These are phyloP conservation scores for Megaustenia siamemsis DNA, from an alignment of 2,888 invertebrate species.

Conservation along the genomic window DNA sequence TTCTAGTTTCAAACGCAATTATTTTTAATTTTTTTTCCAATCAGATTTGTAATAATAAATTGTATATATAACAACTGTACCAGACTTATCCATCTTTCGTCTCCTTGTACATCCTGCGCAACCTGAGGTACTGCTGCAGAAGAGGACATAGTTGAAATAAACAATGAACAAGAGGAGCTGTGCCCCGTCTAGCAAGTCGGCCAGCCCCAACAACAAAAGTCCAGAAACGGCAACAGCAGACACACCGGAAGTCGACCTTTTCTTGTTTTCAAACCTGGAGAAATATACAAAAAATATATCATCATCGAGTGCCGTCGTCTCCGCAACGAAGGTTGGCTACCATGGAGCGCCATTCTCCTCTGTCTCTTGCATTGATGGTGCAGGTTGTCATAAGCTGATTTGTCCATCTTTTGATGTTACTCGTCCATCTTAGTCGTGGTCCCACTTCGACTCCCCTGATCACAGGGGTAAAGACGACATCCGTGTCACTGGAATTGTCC, in stretches of 20 bases:
- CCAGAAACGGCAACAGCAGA: not conserved
- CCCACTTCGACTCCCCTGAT: too few relatives aligned
- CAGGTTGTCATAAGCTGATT: too few relatives aligned
- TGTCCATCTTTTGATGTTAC: too few relatives aligned
- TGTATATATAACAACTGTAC: constrained; percentile 78
- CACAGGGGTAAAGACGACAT: too few relatives aligned
- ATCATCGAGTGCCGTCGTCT: too few relatives aligned
- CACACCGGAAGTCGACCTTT: not conserved
- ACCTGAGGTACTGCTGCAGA: constrained; percentile 86
- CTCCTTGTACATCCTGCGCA: constrained; percentile 89
- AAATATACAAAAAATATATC: too few relatives aligned
- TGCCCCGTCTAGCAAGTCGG: not conserved
- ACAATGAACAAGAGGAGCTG: not conserved
- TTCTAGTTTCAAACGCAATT: not conserved
- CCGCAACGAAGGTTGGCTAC: too few relatives aligned
- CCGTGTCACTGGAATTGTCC: too few relatives aligned
- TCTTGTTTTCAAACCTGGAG: too few relatives aligned
- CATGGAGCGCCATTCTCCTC: too few relatives aligned
- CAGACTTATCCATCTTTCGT: constrained; percentile 91
- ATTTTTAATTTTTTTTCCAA: not conserved
- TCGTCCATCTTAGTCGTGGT: too few relatives aligned
- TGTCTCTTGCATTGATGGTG: too few relatives aligned
- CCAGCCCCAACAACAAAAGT: not conserved
- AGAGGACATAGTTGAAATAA: constrained; percentile 79
- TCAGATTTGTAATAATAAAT: not conserved